Evolutionary conservation across 2,888 invertebrate genomes (phyloP).

Genomic region (Eupithecia insigniata): DNA sequence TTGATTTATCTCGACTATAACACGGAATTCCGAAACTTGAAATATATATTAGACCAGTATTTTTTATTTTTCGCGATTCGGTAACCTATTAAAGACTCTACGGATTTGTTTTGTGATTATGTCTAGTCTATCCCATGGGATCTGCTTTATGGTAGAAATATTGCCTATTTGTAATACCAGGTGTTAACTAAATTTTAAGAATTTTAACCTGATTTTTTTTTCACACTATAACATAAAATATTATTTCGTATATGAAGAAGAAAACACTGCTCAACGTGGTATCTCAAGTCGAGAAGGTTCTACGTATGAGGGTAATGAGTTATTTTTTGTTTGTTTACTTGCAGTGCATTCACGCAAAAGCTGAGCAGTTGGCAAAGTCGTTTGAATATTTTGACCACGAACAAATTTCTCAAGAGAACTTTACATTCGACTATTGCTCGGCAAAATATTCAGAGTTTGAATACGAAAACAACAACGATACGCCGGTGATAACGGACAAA

Average conservation of each 20-base stretch:
- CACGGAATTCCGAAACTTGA: too few species aligned
- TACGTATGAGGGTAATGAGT: neutral
- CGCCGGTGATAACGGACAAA: slow-evolving; percentile 28
- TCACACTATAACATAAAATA: too few species aligned
- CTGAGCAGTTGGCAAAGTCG: slow-evolving; percentile 87
- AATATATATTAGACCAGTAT: too few species aligned
- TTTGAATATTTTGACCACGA: slow-evolving; percentile 71
- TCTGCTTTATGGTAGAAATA: neutral
- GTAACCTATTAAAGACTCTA: too few species aligned
- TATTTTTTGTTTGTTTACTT: slow-evolving; percentile 47
- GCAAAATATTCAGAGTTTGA: slow-evolving; percentile 89
- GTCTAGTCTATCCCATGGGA: neutral
- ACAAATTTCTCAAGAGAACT: slow-evolving; percentile 58
- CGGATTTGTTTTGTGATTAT: neutral
- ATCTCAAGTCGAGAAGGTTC: neutral
- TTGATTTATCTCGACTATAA: neutral
- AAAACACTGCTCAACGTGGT: neutral
- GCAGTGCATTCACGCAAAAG: slow-evolving; percentile 90
- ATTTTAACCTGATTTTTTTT: neutral
- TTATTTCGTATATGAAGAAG: neutral
- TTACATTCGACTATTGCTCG: slow-evolving; percentile 88
- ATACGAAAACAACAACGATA: slow-evolving; percentile 50
- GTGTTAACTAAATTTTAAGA: neutral
- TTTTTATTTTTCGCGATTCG: too few species aligned
- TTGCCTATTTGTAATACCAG: neutral